A percentile compares a stretch with the other conserved stretches of the same genome.
phyloP scores from a whole-genome alignment of 1,140 invertebrate species.

The Ridgeia piscesae region DNA sequence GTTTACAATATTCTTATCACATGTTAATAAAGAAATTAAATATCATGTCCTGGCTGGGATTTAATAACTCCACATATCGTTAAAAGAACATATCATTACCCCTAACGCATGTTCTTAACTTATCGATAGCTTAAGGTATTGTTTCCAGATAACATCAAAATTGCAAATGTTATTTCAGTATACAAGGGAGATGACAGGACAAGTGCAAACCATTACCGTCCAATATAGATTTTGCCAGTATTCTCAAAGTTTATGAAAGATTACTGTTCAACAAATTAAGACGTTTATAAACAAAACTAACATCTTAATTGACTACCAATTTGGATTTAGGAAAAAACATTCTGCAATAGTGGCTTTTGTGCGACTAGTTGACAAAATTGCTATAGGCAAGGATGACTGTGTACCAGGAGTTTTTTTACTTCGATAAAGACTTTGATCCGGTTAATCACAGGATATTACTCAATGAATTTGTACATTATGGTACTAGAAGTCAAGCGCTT shows the following conservation, averaged over 20 bases:
- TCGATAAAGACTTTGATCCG: neutral
- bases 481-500: neutral
- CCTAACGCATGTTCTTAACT: neutral
- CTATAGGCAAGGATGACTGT: neutral
- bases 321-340: neutral
- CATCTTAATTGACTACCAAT: neutral
- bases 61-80: neutral
- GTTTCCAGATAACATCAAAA: no score
- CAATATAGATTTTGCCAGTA: neutral
- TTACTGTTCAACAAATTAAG: neutral
- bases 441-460: neutral
- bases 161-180: neutral
- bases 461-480: neutral
- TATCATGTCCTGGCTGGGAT: neutral
- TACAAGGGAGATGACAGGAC: neutral
- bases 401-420: neutral
- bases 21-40: neutral
- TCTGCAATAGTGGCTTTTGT: neutral
- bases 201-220: neutral
- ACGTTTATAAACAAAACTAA: neutral
- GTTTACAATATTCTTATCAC: neutral
- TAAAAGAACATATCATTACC: neutral
- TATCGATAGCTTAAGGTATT: neutral
- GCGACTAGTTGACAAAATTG: neutral
- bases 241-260: neutral